Conservation (phyloP, 2,113 vertebrate species). For the Loxodonta africana region DNA sequence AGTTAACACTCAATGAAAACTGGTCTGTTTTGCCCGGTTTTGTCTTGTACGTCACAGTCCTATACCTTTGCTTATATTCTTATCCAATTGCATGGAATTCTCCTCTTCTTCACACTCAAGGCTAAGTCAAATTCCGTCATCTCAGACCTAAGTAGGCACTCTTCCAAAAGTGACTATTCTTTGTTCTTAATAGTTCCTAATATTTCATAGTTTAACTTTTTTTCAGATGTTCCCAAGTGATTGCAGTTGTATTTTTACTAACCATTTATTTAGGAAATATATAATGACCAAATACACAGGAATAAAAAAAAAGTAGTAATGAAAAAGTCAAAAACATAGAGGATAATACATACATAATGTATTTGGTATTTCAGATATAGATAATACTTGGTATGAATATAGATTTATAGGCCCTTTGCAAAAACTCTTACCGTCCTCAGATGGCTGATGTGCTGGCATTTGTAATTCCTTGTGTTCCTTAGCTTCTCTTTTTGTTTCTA, state of each 20-base stretch:
- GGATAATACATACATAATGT: neutral
- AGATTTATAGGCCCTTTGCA: neutral
- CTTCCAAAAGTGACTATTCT: neutral
- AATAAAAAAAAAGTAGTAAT: neutral
- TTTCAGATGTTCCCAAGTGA: neutral
- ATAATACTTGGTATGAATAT: neutral
- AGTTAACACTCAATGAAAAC: neutral
- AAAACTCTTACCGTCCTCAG: neutral
- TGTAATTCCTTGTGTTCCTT: slow-evolving; percentile 15
- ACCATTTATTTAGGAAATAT: neutral
- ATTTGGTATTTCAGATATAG: neutral
- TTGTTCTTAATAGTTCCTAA: neutral
- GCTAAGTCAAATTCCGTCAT: neutral
- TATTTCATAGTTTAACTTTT: slow-evolving; percentile 26
- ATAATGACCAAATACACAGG: neutral
- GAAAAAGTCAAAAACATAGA: slow-evolving; percentile 21
- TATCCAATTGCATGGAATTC: neutral
- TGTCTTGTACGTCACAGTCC: neutral
- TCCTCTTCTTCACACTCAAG: neutral
- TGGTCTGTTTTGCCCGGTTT: neutral
- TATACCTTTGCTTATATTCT: neutral
- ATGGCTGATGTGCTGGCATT: neutral
- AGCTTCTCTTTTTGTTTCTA: slow-evolving; percentile 39
- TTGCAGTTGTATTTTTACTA: slow-evolving; percentile 35
- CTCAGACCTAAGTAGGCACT: neutral